Evolutionary conservation across 2,797 vertebrate genomes (phyloP), one percentile per base, ranked within the genome.

Genomic region (Scyliorhinus canicula): DNA sequence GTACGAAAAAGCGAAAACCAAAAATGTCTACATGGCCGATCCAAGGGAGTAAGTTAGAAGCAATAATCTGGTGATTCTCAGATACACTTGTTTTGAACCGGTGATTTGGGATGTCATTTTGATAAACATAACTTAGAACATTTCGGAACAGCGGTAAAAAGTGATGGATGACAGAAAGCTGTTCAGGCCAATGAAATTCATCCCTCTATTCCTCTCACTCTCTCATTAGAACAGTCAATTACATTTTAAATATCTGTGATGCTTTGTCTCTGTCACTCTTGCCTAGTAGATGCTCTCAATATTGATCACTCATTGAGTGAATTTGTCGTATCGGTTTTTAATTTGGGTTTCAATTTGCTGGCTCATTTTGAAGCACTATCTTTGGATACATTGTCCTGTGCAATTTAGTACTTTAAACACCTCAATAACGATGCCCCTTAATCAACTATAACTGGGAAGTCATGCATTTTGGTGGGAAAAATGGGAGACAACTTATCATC

Each of bases 91-190:
- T 57, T 60, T n/a, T n/a, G 52, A 31, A n/a, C 4, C 52, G 60
- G 14, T 88, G 85, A 60, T n/a, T 88, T 88, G 11, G 12, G 52
- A 88, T 88, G 52, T 57, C 55, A 60, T 12, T 88, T 88, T 88
- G 85, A 57, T 88, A 55, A 86, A 86, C 85, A 86, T 86, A 86
- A 86, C 57, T 86, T 86, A 1, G n/a, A 93, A n/a, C 35, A 65
- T 65, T 67, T 93, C 44, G 47, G 57, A 93, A 93, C 40, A 11
- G 60, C 1, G 28, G n/a, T 2, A 44, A 21, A 47, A 67, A 65
- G 21, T 67, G 40, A 69, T 44, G 40, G 65, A 69, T 93, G 91
- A 50, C 40, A 69, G 40, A 67, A 93, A 93, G 26, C 21, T 69
- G 40, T 93, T 93, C n/a, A 57, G 55, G 31, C 52, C 85, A 16